Conservation (phyloP, 2,797 vertebrate species). For the Enteromius viviparus region DNA sequence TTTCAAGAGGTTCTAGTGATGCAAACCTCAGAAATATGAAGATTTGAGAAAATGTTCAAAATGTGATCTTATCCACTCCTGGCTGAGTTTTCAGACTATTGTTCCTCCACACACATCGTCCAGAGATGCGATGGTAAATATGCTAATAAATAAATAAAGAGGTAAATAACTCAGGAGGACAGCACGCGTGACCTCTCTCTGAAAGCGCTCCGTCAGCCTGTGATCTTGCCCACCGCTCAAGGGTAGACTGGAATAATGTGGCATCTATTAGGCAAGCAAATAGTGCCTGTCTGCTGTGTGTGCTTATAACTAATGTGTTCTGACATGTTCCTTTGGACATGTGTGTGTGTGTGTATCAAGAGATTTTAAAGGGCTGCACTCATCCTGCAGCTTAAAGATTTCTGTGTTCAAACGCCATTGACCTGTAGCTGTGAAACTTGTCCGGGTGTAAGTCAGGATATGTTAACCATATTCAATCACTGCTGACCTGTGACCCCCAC, state of each 20-base stretch:
- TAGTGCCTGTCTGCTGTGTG: conserved; percentile 70
- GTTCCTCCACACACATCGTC: neutral
- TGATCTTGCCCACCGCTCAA: conserved; percentile 80
- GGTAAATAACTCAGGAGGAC: conserved; percentile 65
- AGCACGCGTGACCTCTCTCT: conserved; percentile 76
- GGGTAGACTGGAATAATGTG: conserved; percentile 78
- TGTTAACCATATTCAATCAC: conserved; percentile 2
- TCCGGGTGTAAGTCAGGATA: neutral
- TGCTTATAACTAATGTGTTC: conserved; percentile 73
- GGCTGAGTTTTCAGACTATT: neutral
- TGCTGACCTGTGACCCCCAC: neutral
- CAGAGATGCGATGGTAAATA: conserved; percentile 53
- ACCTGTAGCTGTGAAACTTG: conserved; percentile 10
- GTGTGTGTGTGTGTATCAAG: conserved; percentile 34
- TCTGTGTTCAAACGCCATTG: conserved; percentile 7
- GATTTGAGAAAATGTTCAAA: neutral
- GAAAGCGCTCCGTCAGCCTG: conserved; percentile 71
- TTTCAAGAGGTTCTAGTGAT: neutral
- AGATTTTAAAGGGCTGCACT: conserved; percentile 13
- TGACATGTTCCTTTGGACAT: conserved; percentile 64
- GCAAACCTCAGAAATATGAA: neutral
- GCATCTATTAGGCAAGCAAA: conserved; percentile 77
- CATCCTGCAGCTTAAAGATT: conserved; percentile 4
- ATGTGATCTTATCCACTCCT: neutral
- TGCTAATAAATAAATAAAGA: conserved; percentile 81